Evolutionary conservation across 2,113 vertebrate species (phyloP).

Genomic region (Melierax canorus): DNA sequence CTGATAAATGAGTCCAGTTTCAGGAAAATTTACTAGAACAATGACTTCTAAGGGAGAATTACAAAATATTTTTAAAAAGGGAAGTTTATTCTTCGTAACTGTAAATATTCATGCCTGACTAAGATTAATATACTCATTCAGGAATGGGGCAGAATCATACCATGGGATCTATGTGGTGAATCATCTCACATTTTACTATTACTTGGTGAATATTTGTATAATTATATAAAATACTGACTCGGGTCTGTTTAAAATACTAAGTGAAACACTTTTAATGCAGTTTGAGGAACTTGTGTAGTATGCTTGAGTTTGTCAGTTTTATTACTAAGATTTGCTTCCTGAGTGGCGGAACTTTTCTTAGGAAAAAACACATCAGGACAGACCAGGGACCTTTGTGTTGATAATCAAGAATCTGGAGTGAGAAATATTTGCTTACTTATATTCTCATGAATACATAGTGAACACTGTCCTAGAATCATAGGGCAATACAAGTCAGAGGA

Average conservation of each 20-base stretch:
- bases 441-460: not conserved
- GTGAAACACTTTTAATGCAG: not conserved
- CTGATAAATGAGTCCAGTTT: not conserved
- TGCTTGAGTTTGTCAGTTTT: not conserved
- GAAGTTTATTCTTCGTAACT: not conserved
- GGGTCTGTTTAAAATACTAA: not conserved
- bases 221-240: not conserved
- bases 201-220: not conserved
- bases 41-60: not conserved
- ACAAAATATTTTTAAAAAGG: not conserved
- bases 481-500: not conserved
- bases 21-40: not conserved
- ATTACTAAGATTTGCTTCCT: not conserved
- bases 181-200: not conserved
- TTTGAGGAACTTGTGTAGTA: not conserved
- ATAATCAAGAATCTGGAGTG: not conserved
- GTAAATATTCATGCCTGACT: not conserved
- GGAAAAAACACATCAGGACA: not conserved
- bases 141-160: not conserved
- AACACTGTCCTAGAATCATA: not conserved
- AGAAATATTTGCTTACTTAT: not conserved
- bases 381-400: not conserved
- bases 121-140: not conserved
- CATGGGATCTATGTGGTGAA: not conserved
- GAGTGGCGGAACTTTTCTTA: not conserved